A percentile compares a stretch with the other conserved stretches of the same genome.
Conservation (phyloP, 2,888 invertebrate species). For the Mactromeris polynyma region DNA sequence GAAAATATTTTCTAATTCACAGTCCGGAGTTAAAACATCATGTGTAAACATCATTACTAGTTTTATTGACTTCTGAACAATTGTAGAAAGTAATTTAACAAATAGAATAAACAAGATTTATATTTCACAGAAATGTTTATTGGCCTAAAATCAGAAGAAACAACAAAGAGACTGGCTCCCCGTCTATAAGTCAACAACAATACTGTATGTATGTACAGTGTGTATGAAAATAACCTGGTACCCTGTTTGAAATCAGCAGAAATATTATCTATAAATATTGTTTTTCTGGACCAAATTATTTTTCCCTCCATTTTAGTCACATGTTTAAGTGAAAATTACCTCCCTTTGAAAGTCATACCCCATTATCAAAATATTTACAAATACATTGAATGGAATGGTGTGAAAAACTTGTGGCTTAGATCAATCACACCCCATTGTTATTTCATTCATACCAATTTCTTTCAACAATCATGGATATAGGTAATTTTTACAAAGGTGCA, state of each 20-base stretch:
- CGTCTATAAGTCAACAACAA: constrained; percentile 12
- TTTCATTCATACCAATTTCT: constrained; percentile 27
- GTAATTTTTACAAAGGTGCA: constrained; percentile 26
- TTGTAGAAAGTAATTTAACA: background rate
- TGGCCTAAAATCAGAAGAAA: background rate
- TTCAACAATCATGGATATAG: constrained; percentile 37
- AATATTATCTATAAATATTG: background rate
- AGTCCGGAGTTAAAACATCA: constrained; percentile 35
- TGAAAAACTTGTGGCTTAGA: constrained; percentile 48
- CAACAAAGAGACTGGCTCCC: background rate
- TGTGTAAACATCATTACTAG: constrained; percentile 56
- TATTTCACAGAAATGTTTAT: background rate
- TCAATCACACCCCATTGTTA: constrained; percentile 49
- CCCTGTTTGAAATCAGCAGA: background rate
- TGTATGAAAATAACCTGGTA: background rate
- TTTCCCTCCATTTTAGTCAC: background rate
- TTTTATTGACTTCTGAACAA: constrained; percentile 40
- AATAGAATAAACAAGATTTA: constrained; percentile 29
- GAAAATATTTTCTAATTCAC: constrained; percentile 49
- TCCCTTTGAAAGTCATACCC: background rate
- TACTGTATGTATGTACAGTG: background rate
- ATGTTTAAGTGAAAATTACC: background rate
- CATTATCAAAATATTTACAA: constrained; percentile 42
- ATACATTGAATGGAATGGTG: constrained; percentile 43
- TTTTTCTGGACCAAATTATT: background rate